These are phyloP conservation scores for Helarctos malayanus DNA, from an alignment of 2,797 vertebrate genomes.

Conservation along the genomic window DNA sequence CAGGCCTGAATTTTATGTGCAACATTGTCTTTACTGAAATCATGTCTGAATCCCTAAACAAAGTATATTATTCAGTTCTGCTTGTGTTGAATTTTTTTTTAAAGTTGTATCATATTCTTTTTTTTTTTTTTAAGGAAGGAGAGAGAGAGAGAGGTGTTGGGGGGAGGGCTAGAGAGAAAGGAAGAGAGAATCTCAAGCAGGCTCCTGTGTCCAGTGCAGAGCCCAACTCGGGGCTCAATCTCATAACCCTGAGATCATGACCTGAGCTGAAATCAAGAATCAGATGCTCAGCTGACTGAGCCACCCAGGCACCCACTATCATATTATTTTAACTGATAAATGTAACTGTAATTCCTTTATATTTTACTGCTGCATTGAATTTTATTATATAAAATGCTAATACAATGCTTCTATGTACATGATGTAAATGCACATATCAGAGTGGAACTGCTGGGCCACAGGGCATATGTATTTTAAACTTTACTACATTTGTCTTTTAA, in stretches of 20 bases:
- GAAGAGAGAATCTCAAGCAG: neutral
- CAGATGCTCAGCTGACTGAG: neutral
- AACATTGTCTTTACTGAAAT: neutral
- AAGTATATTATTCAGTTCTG: neutral
- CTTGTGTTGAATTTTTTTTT: neutral
- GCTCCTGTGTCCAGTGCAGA: neutral
- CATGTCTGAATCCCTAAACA: neutral
- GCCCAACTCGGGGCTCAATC: neutral
- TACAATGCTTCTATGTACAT: neutral
- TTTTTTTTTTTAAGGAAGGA: neutral
- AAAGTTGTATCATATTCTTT: neutral
- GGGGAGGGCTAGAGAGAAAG: neutral
- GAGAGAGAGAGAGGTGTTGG: neutral
- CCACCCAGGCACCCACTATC: neutral
- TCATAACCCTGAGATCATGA: neutral
- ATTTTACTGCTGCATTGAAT: neutral
- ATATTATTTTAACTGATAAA: neutral
- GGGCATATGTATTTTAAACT: neutral
- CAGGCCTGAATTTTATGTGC: neutral
- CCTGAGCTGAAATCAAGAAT: neutral
- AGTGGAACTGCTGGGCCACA: neutral
- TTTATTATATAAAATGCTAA: neutral
- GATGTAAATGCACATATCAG: neutral
- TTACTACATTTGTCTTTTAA: conserved; percentile 26
- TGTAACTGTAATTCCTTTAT: neutral